Percentiles rank a stretch among this genome's conserved stretches.
Evolutionary conservation across 1,140 invertebrate genomes (phyloP).

Genomic region (Ridgeia piscesae): DNA sequence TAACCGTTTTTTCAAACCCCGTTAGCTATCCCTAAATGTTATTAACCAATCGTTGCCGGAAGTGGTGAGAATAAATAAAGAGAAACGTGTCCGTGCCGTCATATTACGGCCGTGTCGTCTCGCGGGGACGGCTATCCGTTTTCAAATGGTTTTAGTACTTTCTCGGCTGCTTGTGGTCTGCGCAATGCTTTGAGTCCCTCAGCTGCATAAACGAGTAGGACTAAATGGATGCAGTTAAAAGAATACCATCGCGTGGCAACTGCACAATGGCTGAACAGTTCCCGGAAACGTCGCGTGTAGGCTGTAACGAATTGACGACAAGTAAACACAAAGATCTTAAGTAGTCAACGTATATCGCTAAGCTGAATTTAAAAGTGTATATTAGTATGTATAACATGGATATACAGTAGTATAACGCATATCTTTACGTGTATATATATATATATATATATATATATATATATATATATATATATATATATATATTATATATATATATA

Average conservation of each 20-base stretch:
- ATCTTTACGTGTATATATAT: too few species aligned
- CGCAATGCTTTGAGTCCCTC: neutral
- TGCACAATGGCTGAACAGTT: neutral
- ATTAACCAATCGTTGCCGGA: neutral
- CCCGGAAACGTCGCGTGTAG: neutral
- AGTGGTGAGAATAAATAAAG: neutral
- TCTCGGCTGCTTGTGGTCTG: neutral
- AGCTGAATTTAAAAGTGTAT: too few species aligned
- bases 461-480: too few species aligned
- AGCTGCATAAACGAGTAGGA: neutral
- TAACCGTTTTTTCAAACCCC: neutral
- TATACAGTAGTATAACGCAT: too few species aligned
- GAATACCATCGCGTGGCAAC: neutral
- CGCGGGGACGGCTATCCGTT: too few species aligned
- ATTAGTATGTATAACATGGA: too few species aligned
- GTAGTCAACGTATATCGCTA: too few species aligned
- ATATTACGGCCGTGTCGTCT: neutral
- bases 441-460: too few species aligned
- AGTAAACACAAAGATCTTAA: too few species aligned
- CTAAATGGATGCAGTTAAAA: neutral
- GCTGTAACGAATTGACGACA: neutral
- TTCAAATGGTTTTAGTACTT: neutral
- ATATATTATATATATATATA: too few species aligned
- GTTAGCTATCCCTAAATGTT: neutral
- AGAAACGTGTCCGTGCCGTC: neutral